These are phyloP conservation scores for Microplitis demolitor DNA, from an alignment of 1,140 invertebrate species.

Conservation along the genomic window DNA sequence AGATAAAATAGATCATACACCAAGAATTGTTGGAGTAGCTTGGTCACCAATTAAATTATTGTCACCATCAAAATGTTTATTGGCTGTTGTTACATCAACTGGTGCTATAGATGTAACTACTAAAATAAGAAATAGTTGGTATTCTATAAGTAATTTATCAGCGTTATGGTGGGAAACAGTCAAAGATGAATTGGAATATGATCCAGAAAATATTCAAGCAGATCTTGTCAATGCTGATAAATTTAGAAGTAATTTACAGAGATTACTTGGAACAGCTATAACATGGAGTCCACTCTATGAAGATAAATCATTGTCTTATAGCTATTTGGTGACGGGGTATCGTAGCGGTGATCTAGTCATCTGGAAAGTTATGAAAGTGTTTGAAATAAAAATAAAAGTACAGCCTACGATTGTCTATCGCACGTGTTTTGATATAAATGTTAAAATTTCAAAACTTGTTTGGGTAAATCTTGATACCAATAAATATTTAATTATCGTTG, in stretches of 20 bases:
- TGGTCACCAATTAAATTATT: slow-evolving; percentile 53
- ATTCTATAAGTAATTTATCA: slow-evolving; percentile 44
- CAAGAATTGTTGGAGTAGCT: slow-evolving; percentile 39
- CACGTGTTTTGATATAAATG: slow-evolving; percentile 28
- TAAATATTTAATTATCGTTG: slow-evolving; percentile 43
- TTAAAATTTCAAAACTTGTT: slow-evolving; percentile 41
- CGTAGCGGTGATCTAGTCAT: slow-evolving; percentile 47
- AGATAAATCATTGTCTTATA: slow-evolving; percentile 30
- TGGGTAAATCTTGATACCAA: slow-evolving; percentile 40
- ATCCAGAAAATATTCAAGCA: neutral
- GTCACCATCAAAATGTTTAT: slow-evolving; percentile 43
- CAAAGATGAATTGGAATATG: slow-evolving; percentile 29
- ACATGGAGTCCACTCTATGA: slow-evolving; percentile 48
- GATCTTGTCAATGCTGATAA: neutral
- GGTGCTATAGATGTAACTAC: slow-evolving; percentile 48
- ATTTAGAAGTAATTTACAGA: slow-evolving; percentile 33
- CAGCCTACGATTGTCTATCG: slow-evolving; percentile 33
- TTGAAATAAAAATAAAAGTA: slow-evolving; percentile 26
- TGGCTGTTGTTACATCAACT: slow-evolving; percentile 47
- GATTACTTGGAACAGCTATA: slow-evolving; percentile 44
- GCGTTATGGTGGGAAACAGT: slow-evolving; percentile 33
- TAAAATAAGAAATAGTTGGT: slow-evolving; percentile 48
- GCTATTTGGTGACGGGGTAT: slow-evolving; percentile 48
- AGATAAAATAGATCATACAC: slow-evolving; percentile 29
- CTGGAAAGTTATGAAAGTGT: slow-evolving; percentile 44